Base-by-base conservation (phyloP, 2,888 invertebrate genomes). In the Drosophila infuscata region DNA sequence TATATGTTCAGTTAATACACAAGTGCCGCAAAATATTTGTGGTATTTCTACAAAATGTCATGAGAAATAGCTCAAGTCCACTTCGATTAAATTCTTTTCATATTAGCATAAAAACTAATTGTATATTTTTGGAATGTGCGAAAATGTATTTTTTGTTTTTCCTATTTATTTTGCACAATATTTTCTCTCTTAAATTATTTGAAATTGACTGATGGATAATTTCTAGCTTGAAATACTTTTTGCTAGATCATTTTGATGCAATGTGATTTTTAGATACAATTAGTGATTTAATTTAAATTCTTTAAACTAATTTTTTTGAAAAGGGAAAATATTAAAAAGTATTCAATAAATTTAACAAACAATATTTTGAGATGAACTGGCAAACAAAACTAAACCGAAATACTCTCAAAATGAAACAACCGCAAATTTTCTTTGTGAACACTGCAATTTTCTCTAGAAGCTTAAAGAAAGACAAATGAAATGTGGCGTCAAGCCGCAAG, bases 381-480 rank as follows among this genome's bases (percentile, higher is more conserved):
- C 25, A 25, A 25, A 25, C 2, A 6, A 38, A 30, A 9, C 30
- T 20, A 41, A 38, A 11, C 49, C 43, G 35, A 38, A 49, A 52
- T 48, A 49, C 61, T 11, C 36, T 56, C 52, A 41, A 63, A 58
- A 61, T 46, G 41, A 54, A 58, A 29, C 51, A 62, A 32, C 20
- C 52, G 32, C 32, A 67, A 64, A 69, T 74, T 70, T 86, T 78
- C 64, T 49, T 72, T 64, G 29, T 65, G 54, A 75, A 52, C 53
- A 60, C 67, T 63, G 61, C 56, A 69, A 64, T 62, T 70, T 60
- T 35, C 56, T 43, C 30, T 58, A 48, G 35, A 65, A 74, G 74
- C 70, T 63, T 51, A 69, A 83, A 59, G 73, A 72, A 74, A 81
- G 74, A 66, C 76, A 71, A 76, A 67, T 74, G 70, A 86, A 88